Conservation (phyloP, 2,888 invertebrate genomes). For the Morpho deidamia region DNA sequence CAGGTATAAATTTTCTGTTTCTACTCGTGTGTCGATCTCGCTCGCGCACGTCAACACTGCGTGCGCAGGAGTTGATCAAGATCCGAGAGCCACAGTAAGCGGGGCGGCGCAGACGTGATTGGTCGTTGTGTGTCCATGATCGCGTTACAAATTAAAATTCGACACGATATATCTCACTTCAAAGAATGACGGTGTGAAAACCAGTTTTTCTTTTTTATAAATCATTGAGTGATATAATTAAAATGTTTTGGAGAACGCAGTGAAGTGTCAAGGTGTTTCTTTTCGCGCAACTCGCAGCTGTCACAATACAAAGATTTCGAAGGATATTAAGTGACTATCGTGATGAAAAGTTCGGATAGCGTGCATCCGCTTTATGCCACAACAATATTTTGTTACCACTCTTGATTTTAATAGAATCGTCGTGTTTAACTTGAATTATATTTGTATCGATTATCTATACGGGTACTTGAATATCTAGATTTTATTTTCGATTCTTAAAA, state of each 20-base stretch:
- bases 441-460: too few species aligned
- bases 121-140: slow-evolving; percentile 38
- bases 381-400: slow-evolving; percentile 23
- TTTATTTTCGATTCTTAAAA: neutral
- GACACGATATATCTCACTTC: slow-evolving; percentile 53
- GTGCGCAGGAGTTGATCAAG: slow-evolving; percentile 66
- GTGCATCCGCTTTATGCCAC: slow-evolving; percentile 31
- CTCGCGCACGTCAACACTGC: slow-evolving; percentile 48
- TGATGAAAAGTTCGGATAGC: slow-evolving; percentile 32
- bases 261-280: slow-evolving; percentile 38
- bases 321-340: slow-evolving; percentile 40
- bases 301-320: slow-evolving; percentile 42
- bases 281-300: slow-evolving; percentile 48
- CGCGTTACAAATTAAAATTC: slow-evolving; percentile 50
- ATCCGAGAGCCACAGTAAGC: slow-evolving; percentile 64
- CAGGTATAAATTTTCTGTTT: slow-evolving; percentile 53
- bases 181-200: slow-evolving; percentile 46
- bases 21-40: slow-evolving; percentile 40
- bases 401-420: neutral
- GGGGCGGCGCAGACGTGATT: slow-evolving; percentile 65
- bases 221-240: slow-evolving; percentile 16
- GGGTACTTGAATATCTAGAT: neutral
- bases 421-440: too few species aligned
- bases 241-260: slow-evolving; percentile 11
- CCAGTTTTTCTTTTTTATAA: slow-evolving; percentile 37